Evolutionary conservation across 2,888 invertebrate genomes (phyloP), one percentile per base, ranked within the genome.

Genomic region (Chrysotoxum bicinctum): DNA sequence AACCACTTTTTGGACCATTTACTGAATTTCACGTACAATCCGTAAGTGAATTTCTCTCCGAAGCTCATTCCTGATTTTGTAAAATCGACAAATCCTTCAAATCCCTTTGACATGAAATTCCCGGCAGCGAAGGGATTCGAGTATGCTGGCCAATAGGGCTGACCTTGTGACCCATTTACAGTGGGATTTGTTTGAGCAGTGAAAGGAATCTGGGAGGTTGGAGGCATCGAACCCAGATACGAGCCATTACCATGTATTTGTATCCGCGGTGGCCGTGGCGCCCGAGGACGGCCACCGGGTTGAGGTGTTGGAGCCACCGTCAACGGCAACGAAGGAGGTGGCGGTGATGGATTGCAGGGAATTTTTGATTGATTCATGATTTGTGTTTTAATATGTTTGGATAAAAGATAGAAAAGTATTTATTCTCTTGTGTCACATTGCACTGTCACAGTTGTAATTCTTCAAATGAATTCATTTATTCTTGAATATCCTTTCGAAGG

Each of bases 1-100:
- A 98, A 97, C 97, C 97, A 97, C 89, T 94, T 94, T 89, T 94
- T 95, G 2, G 97, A 97, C 93, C 95, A 94, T 73, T 94, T 92
- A 89, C 95, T 94, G 86, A 97, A 93, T 93, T 95, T 96, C 87
- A 95, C 95, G 90, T 96, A 96, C 84, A 96, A 92, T 94, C 96
- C 96, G 88, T 95, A 96, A 0, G 96, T 96, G 80, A 94, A 94
- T 90, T 96, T 97, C 91, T 97, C 97, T 80, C 97, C 97, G 43
- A 95, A 94, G 91, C 96, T 96, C 87, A 97, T 92, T 26, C 97
- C 97, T 74, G 95, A 95, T 89, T 96, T 97, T 0, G 96, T 96
- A 90, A 96, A 95, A 90, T 96, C 95, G 89, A 95, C 95, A 88
- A 96, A 94, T 0, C 95, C 96, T 88, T 95, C 95, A 88, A 97